Evolutionary conservation across 2,113 vertebrate genomes (phyloP).

Genomic region (Athene cunicularia): DNA sequence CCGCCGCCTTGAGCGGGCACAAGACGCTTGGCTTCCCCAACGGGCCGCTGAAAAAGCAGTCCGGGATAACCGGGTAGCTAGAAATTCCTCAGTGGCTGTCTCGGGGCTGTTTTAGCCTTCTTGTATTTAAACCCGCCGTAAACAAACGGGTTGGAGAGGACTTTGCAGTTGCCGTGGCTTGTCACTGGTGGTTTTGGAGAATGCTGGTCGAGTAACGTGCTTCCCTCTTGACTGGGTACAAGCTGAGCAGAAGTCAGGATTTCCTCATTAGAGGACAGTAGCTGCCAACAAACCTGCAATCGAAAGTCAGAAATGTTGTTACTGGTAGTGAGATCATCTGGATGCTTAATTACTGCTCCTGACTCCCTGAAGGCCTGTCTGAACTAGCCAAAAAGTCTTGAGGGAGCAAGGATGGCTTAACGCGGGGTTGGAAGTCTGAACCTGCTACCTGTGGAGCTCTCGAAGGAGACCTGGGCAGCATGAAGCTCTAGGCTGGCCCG

Average conservation of each 20-base stretch:
- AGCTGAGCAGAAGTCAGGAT: neutral
- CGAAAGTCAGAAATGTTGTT: neutral
- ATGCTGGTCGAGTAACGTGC: rapidly evolving
- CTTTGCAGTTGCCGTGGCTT: neutral
- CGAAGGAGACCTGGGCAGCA: rapidly evolving
- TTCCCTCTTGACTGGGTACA: neutral
- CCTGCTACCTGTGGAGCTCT: neutral
- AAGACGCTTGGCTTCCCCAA: rapidly evolving
- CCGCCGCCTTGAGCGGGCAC: rapidly evolving
- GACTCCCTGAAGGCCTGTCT: neutral
- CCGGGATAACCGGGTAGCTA: rapidly evolving
- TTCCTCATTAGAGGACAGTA: neutral
- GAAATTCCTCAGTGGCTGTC: neutral
- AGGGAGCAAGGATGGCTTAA: neutral
- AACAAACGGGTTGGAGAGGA: neutral
- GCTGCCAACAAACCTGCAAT: neutral
- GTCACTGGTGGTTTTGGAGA: rapidly evolving
- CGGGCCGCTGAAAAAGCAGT: neutral
- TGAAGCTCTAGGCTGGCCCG: rapidly evolving
- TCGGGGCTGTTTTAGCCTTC: neutral
- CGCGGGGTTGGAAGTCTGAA: rapidly evolving
- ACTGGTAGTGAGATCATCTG: neutral
- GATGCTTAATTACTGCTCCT: neutral
- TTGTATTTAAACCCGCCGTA: neutral
- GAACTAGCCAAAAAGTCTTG: neutral